Evolutionary conservation across 2,113 vertebrate species (phyloP).

Genomic region (Raja brachyura): DNA sequence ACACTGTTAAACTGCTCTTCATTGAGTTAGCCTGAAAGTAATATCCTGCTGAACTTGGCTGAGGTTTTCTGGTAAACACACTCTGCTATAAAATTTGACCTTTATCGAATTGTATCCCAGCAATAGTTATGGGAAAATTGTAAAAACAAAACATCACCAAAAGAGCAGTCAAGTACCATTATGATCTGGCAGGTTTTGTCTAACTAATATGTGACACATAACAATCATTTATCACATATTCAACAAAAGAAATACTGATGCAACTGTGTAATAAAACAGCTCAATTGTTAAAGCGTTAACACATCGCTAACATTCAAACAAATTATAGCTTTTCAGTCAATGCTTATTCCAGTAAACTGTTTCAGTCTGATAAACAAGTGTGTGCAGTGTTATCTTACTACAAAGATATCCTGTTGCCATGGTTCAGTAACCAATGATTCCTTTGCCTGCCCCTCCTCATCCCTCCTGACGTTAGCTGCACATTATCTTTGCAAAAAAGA

Average conservation of each 20-base stretch:
- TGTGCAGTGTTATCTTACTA: constrained; percentile 20
- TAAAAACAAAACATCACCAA: not conserved
- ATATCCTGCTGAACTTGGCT: not conserved
- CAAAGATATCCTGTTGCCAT: constrained; percentile 36
- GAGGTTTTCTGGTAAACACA: not conserved
- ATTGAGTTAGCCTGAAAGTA: not conserved
- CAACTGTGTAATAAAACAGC: constrained; percentile 14
- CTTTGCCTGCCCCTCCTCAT: constrained; percentile 37
- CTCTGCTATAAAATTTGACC: not conserved
- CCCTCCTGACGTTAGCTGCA: constrained; percentile 22
- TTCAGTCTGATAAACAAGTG: constrained; percentile 23
- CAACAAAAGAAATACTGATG: constrained; percentile 15
- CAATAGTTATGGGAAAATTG: not conserved
- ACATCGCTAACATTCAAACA: not conserved
- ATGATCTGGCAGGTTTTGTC: not conserved
- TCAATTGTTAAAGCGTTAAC: not conserved
- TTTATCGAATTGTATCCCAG: not conserved
- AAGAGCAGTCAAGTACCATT: not conserved
- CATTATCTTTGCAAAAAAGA: constrained; percentile 29
- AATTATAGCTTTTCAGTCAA: constrained; percentile 20
- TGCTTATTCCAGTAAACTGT: constrained; percentile 21
- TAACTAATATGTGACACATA: not conserved
- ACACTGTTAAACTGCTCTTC: not conserved
- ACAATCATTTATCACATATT: not conserved
- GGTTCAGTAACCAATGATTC: constrained; percentile 34